Conservation (phyloP, 2,113 vertebrate species). For the Scomber scombrus region DNA sequence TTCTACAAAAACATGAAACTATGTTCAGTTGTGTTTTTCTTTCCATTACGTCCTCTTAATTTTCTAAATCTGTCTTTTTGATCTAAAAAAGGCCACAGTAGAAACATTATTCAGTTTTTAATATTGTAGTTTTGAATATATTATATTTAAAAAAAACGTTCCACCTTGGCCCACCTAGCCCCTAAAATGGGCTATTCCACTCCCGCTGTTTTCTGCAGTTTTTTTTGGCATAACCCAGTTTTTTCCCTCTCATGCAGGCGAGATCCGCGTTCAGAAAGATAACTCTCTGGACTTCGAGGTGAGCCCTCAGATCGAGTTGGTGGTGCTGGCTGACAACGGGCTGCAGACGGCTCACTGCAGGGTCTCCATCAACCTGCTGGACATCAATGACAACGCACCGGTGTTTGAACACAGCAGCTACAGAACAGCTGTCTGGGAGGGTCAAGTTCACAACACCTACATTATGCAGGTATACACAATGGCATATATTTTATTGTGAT, state of each 20-base stretch:
- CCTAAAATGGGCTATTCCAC: too few relatives aligned
- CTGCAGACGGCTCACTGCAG: conserved; percentile 83
- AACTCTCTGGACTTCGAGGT: conserved; percentile 89
- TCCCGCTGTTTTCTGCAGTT: neutral
- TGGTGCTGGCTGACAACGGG: conserved; percentile 87
- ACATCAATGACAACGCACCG: conserved; percentile 91
- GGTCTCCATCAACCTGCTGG: conserved; percentile 87
- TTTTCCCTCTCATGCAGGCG: conserved; percentile 77
- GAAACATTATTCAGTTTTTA: neutral
- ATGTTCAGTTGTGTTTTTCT: conserved; percentile 23
- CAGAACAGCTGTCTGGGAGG: conserved; percentile 89
- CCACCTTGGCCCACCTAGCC: too few relatives aligned
- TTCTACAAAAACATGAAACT: conserved; percentile 29
- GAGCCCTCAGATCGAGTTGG: conserved; percentile 82
- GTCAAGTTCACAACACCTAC: conserved; percentile 83
- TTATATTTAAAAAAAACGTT: neutral
- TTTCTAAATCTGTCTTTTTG: neutral
- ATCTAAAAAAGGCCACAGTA: neutral
- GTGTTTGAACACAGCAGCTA: conserved; percentile 87
- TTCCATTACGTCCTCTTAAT: conserved; percentile 5
- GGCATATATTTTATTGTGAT: neutral
- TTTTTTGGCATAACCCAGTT: neutral
- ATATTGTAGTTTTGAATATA: neutral
- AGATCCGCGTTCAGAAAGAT: conserved; percentile 88
- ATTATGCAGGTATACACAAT: conserved; percentile 88